Percentiles rank a stretch among this genome's conserved stretches.
Evolutionary conservation across 1,140 invertebrate species (phyloP).

Genomic region (Phocides pigmalion): DNA sequence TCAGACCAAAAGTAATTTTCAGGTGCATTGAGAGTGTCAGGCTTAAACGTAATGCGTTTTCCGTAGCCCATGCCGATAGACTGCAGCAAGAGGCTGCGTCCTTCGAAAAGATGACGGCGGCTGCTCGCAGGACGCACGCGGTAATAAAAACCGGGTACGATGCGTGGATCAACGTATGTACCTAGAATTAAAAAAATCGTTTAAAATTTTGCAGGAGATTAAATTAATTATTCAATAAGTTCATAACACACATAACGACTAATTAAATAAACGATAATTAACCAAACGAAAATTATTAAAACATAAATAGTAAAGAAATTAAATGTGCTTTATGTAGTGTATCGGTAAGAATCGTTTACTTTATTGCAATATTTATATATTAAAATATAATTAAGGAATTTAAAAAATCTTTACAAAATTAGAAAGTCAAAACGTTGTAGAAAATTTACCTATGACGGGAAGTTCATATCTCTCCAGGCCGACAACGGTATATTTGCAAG

Average conservation of each 20-base stretch:
- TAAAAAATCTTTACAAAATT: no score
- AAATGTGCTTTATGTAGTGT: no score
- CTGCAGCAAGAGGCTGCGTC: constrained; percentile 85
- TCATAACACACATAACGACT: no score
- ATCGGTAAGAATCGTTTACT: no score
- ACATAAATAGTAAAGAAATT: no score
- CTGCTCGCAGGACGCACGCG: constrained; percentile 86
- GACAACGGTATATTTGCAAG: constrained; percentile 87
- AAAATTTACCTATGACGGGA: constrained; percentile 88
- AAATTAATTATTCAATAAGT: no score
- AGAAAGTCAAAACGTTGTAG: no score
- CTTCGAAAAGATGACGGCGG: constrained; percentile 86
- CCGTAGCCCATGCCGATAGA: constrained; percentile 91
- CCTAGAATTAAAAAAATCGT: constrained; percentile 76
- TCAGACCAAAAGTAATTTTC: constrained; percentile 92
- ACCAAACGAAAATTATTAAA: no score
- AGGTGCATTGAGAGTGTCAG: constrained; percentile 86
- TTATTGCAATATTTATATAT: no score
- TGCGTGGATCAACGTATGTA: constrained; percentile 89
- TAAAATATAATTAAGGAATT: no score
- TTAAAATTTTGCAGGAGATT: background rate
- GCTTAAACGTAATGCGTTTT: constrained; percentile 89
- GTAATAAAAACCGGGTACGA: constrained; percentile 90
- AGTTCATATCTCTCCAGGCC: constrained; percentile 88
- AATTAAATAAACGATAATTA: no score